Conservation (phyloP, 53 echinoderm and acorn worm genomes). For the Henricia sp. region DNA sequence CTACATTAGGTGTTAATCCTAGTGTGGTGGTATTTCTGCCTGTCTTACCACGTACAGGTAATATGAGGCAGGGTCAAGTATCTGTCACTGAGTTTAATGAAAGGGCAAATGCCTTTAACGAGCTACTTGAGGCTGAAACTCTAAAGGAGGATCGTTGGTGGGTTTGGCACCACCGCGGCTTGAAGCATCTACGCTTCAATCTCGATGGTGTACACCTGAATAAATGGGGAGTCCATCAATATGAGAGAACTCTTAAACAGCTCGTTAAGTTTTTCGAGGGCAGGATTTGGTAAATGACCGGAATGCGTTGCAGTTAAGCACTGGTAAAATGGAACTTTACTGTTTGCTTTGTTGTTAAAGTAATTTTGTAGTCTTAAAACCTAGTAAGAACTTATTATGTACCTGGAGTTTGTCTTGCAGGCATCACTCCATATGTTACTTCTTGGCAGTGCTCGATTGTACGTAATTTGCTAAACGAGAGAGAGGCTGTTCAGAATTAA, state of each 20-base stretch:
- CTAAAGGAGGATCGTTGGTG: conserved; percentile 31
- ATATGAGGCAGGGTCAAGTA: not conserved
- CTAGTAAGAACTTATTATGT: too few species aligned
- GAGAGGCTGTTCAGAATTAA: not conserved
- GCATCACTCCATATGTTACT: not conserved
- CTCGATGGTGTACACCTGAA: conserved; percentile 47
- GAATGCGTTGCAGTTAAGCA: too few species aligned
- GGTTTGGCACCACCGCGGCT: conserved; percentile 8
- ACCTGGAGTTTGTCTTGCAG: not conserved
- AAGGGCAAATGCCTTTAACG: conserved; percentile 9
- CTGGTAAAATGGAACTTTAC: too few species aligned
- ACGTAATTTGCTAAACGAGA: not conserved
- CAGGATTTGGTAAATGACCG: conserved; percentile 6
- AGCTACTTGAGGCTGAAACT: not conserved
- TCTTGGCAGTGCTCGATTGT: not conserved
- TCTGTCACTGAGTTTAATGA: conserved; percentile 21
- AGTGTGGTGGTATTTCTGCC: conserved; percentile 23
- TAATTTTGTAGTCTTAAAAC: too few species aligned
- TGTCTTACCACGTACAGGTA: conserved; percentile 26
- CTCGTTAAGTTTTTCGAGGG: not conserved
- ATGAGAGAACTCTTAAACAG: conserved; percentile 7
- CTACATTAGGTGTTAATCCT: not conserved
- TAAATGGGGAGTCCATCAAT: not conserved
- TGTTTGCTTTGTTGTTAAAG: too few species aligned
- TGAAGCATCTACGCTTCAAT: conserved; percentile 12